Percentiles rank a stretch among this genome's conserved stretches.
phyloP scores from a whole-genome alignment of 2,888 invertebrate species.

The Dicranocentrus wangi region DNA sequence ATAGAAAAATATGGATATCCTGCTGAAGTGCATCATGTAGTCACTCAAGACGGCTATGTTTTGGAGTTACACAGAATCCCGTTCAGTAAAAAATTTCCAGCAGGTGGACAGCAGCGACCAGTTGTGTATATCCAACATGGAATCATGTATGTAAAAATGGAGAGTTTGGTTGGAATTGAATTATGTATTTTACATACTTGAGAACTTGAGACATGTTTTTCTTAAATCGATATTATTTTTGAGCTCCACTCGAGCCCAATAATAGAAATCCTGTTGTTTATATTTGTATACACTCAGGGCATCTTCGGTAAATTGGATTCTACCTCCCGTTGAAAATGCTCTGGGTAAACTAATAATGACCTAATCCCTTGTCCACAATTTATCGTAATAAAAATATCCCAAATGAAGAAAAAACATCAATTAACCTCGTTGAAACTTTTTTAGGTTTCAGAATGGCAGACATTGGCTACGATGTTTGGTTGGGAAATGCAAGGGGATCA shows the following conservation, averaged over 20 bases:
- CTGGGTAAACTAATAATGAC: conserved; percentile 72
- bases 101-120: conserved; percentile 45
- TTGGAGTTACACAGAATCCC: conserved; percentile 53
- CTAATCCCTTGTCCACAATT: no score
- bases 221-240: no score
- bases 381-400: neutral
- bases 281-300: no score
- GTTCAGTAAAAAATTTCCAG: conserved; percentile 53
- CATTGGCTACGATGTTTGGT: conserved; percentile 70
- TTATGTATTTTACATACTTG: no score
- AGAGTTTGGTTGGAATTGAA: no score
- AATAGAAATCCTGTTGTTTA: no score
- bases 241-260: no score
- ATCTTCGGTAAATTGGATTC: conserved; percentile 86
- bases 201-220: no score
- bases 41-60: conserved; percentile 49
- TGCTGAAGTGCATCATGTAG: conserved; percentile 45
- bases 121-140: conserved; percentile 84
- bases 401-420: neutral
- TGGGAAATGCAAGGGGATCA: conserved; percentile 69
- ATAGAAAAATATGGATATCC: conserved; percentile 58
- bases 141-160: no score
- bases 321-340: conserved; percentile 75
- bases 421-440: neutral
- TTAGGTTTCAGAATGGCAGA: conserved; percentile 48